Base-by-base conservation (phyloP, 1,140 invertebrate genomes). In the Drosophila orosa region DNA sequence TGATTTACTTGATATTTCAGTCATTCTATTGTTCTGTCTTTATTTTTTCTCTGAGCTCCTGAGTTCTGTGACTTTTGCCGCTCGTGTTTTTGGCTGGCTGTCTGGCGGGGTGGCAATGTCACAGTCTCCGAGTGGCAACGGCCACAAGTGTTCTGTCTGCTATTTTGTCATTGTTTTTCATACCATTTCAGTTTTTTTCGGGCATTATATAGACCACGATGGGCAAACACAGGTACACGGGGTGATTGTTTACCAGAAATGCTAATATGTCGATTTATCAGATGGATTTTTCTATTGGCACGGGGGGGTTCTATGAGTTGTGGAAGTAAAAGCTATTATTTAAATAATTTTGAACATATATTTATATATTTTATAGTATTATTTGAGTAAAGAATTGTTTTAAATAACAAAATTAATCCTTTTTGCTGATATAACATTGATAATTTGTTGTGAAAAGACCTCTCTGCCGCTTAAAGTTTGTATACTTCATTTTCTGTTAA, bases 111-210 rank as follows among this genome's bases (percentile, higher is more conserved):
- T 37, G 44, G 27, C 68, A 47, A 48, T 48, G 69, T 39, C 42
- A 55, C 27, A 44, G 56, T 55, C 48, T 48, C 31, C 50, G 50
- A 54, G 50, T 24, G 39, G 31, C 44, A 24, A 37, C n/a, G 33
- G 39, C 56, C 72, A 75, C 72, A 67, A 59, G 73, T 75, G 73
- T 54, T 54, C 10, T 74, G 66, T 48, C 45, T 44, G 59, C 12
- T 24, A 19, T 54, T 54, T 54, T 42, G 47, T 78, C 45, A 3
- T 29, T 17, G 40, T 33, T 59, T 74, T 72, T 58, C 55, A 56
- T 54, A 25, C 52, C 6, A 31, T 17, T 50, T 31, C 6, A 50
- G 68, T 37, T 12, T 37, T 58, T 56, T 47, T 72, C 68, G 39
- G 58, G 58, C 15, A 61, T 50, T 54, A 40, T 62, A 67, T 57